Conservation (phyloP, 2,888 invertebrate genomes). For the Pristionchus fissidentatus region DNA sequence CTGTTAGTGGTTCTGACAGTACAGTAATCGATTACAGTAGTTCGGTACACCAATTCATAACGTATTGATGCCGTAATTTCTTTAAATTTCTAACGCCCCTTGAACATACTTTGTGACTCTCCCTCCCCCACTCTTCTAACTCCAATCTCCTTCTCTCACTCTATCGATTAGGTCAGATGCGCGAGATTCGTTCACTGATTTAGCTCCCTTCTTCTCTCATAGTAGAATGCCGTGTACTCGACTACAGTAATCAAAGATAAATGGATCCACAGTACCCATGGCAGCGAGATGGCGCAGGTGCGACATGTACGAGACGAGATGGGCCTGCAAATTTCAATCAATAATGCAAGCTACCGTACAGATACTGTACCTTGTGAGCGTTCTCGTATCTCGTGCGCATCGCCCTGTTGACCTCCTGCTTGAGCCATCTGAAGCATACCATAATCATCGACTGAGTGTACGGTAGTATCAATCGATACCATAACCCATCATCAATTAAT, state of each 20-base stretch:
- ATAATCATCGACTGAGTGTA: neutral
- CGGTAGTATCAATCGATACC: neutral
- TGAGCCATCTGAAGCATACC: neutral
- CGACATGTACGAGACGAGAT: slow-evolving; percentile 13
- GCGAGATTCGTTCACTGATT: no score
- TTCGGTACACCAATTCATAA: no score
- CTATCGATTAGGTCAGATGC: no score
- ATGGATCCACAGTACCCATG: slow-evolving; percentile 3
- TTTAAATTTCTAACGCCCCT: no score
- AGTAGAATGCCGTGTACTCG: no score
- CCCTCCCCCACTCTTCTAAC: no score
- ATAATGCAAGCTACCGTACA: neutral
- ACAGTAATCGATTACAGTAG: no score
- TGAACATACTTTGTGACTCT: no score
- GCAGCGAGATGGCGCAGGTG: slow-evolving; percentile 23
- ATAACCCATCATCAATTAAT: neutral
- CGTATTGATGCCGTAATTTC: no score
- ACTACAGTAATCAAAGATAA: neutral
- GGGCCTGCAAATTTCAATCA: neutral
- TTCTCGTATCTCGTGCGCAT: slow-evolving; percentile 12
- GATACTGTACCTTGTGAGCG: slow-evolving; percentile 1
- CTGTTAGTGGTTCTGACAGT: no score
- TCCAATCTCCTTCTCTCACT: no score
- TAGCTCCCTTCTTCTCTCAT: no score
- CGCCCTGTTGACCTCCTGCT: neutral